Percentiles rank a stretch among this genome's conserved stretches.
phyloP scores from a whole-genome alignment of 2,888 invertebrate species.

The Nemapogon koenigi region DNA sequence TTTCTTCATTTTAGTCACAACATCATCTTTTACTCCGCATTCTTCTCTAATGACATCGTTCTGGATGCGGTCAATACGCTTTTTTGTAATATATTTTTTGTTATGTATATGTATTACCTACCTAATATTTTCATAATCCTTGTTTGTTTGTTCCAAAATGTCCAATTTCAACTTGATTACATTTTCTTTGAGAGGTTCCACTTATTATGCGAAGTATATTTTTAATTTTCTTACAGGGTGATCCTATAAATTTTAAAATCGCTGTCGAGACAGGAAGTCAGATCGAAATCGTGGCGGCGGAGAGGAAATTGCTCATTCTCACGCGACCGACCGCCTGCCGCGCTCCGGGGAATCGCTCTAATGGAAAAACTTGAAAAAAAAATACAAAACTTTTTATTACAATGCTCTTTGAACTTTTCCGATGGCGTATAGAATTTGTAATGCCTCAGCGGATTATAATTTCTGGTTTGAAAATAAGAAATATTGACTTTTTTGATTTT shows the following conservation, averaged over 20 bases:
- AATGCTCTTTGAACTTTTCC: slow-evolving; percentile 13
- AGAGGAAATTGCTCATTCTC: slow-evolving; percentile 63
- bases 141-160: too few species aligned
- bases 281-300: slow-evolving; percentile 59
- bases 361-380: slow-evolving; percentile 61
- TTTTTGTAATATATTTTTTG: too few species aligned
- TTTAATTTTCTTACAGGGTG: slow-evolving; percentile 44
- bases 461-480: too few species aligned
- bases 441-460: slow-evolving; percentile 1
- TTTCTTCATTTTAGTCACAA: too few species aligned
- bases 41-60: too few species aligned
- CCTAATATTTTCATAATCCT: too few species aligned
- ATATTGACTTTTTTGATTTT: too few species aligned
- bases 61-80: too few species aligned
- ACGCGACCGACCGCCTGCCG: slow-evolving; percentile 44
- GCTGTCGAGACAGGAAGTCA: slow-evolving; percentile 58
- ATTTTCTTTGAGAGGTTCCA: slow-evolving; percentile 1
- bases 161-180: too few species aligned
- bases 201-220: slow-evolving; percentile 3
- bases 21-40: too few species aligned
- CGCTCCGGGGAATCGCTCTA: slow-evolving; percentile 47
- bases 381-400: slow-evolving; percentile 51
- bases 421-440: slow-evolving; percentile 6
- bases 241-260: slow-evolving; percentile 62
- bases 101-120: too few species aligned